A percentile compares a stretch with the other conserved stretches of the same genome.
Evolutionary conservation across 2,113 vertebrate species (phyloP).

Genomic region (Bombycilla garrulus): DNA sequence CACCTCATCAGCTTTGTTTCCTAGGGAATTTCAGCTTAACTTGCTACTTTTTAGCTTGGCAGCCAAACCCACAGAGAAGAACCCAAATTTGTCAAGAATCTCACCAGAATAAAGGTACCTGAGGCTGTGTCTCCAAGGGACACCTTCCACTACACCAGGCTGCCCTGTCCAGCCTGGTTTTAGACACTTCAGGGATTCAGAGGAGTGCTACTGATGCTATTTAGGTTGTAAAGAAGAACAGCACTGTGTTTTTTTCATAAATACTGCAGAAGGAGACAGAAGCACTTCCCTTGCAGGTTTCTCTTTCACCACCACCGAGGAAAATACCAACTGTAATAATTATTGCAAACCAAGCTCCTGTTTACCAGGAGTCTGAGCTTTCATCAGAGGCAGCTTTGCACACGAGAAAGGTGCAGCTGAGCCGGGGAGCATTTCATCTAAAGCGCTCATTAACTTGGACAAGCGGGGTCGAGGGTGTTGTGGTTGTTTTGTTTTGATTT

Average conservation of each 20-base stretch:
- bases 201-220: background rate
- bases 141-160: background rate
- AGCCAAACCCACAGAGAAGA: background rate
- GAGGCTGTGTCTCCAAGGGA: background rate
- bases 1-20: background rate
- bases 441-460: background rate
- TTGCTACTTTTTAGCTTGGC: background rate
- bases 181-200: background rate
- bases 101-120: background rate
- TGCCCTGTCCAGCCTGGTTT: background rate
- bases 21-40: background rate
- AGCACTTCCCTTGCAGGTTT: background rate
- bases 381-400: background rate
- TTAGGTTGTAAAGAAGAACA: background rate
- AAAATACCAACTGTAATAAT: background rate
- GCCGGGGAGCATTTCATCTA: background rate
- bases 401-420: background rate
- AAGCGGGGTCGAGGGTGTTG: background rate
- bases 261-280: background rate
- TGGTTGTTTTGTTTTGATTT: conserved; percentile 7
- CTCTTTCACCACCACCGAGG: background rate
- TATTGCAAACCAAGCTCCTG: background rate
- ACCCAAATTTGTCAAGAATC: background rate
- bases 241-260: background rate
- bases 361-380: background rate